These are phyloP conservation scores for Dioctria linearis DNA, from an alignment of 2,888 invertebrate genomes.

Conservation along the genomic window DNA sequence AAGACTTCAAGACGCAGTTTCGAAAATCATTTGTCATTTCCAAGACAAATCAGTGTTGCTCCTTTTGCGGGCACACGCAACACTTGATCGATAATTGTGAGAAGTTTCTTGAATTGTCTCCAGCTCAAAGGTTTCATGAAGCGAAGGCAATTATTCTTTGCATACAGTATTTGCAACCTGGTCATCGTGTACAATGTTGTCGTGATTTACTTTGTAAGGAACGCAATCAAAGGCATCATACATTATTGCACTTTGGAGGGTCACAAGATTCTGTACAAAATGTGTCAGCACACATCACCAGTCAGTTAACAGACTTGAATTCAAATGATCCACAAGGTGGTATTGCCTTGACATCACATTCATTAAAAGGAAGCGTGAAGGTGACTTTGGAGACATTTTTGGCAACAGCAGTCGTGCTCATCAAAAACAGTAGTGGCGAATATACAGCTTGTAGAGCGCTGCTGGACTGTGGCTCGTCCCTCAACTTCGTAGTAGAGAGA, in stretches of 20 bases:
- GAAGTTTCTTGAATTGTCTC: neutral
- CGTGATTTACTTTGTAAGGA: neutral
- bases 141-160: neutral
- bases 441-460: too few species aligned
- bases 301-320: neutral
- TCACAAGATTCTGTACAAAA: neutral
- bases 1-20: neutral
- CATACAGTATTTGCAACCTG: neutral
- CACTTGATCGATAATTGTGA: neutral
- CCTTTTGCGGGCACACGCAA: neutral
- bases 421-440: too few species aligned
- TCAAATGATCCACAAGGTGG: neutral
- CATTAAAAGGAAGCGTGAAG: too few species aligned
- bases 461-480: neutral
- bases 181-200: neutral
- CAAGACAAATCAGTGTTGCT: neutral
- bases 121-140: neutral
- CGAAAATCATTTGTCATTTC: neutral
- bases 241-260: slow-evolving; percentile 8
- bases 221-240: neutral
- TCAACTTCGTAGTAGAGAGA: neutral
- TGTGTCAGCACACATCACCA: neutral
- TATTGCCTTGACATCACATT: too few species aligned
- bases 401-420: too few species aligned
- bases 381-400: too few species aligned